Evolutionary conservation across 2,888 invertebrate species (phyloP).

Genomic region (Amphimallon solstitiale): DNA sequence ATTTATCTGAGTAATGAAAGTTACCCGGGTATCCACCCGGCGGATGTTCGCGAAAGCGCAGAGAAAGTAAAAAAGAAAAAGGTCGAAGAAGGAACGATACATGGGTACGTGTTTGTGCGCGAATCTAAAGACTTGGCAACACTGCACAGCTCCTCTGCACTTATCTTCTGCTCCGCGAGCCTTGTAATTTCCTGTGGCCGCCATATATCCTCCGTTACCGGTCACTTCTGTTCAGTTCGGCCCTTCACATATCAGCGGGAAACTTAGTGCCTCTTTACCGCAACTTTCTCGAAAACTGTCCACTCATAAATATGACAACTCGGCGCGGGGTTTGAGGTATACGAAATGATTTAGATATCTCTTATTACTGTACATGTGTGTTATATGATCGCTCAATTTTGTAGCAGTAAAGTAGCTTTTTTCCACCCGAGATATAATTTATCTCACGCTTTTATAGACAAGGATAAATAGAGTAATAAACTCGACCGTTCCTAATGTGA

Average conservation of each 20-base stretch:
- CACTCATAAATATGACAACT: conserved; percentile 33
- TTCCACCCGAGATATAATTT: too few relatives aligned
- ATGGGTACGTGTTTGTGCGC: neutral
- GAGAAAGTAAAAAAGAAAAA: conserved; percentile 10
- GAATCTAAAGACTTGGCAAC: conserved; percentile 27
- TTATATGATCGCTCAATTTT: neutral
- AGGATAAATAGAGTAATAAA: too few relatives aligned
- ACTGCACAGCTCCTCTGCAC: conserved; percentile 46
- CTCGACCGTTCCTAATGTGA: too few relatives aligned
- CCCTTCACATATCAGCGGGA: conserved; percentile 31
- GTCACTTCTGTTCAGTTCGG: conserved; percentile 43
- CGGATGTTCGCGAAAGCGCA: conserved; percentile 6
- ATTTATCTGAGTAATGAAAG: conserved; percentile 26
- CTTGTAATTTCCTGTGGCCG: conserved; percentile 54
- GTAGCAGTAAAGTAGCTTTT: too few relatives aligned
- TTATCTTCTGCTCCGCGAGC: conserved; percentile 48
- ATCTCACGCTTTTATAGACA: too few relatives aligned
- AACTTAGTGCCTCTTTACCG: conserved; percentile 37
- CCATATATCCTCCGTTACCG: conserved; percentile 52
- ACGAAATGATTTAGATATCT: conserved; percentile 22
- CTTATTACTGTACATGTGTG: conserved; percentile 9
- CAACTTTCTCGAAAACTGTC: conserved; percentile 32
- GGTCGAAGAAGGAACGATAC: neutral
- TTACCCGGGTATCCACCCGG: conserved; percentile 2
- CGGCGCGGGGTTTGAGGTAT: neutral